Base-by-base conservation (phyloP, 2,113 vertebrate genomes). In the Grus americana region DNA sequence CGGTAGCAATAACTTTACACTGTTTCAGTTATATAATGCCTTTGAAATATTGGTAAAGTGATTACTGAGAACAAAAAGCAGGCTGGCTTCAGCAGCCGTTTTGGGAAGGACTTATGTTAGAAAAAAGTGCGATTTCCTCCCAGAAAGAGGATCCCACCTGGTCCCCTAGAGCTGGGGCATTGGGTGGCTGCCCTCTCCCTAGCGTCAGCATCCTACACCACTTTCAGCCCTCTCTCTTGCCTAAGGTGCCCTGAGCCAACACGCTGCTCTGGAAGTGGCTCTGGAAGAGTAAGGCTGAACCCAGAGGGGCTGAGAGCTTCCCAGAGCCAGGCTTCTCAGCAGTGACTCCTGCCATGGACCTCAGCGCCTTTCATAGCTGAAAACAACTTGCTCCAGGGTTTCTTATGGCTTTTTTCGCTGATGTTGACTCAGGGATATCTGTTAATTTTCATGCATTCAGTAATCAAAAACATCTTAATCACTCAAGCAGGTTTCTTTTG, bases 1-100 rank as follows among this genome's bases (percentile, higher is more conserved):
- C 66, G 63, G 96, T 97, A 92, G 93, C 92, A 92, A 96, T 97
- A 97, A 97, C 66, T 90, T 95, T 96, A 97, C 86, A 94, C 87
- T 59, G 90, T 82, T 97, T 92, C 93, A 73, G 66, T 97, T 97
- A 91, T 75, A 94, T 91, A 97, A 96, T 95, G 96, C 81, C 92
- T 97, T 94, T 97, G 95, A 97, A 97, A 95, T 96, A 93, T 72
- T 91, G 83, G 82, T 92, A 81, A 96, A 95, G 92, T 82, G 82
- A 97, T 93, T 91, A 96, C 87, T 90, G 83, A 90, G 92, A 96
- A 94, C 93, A 93, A 93, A 96, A 96, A 93, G 88, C 71, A 54
- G 79, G 7, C 85, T 82, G 91, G 86, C 91, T 96, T 86, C 68
- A 72, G 55, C 80, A 86, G 42, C 70, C 57, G 75, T 91, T 87